phyloP scores from a whole-genome alignment of 2,888 invertebrate species.

The Rhagophthalmus giganteus region DNA sequence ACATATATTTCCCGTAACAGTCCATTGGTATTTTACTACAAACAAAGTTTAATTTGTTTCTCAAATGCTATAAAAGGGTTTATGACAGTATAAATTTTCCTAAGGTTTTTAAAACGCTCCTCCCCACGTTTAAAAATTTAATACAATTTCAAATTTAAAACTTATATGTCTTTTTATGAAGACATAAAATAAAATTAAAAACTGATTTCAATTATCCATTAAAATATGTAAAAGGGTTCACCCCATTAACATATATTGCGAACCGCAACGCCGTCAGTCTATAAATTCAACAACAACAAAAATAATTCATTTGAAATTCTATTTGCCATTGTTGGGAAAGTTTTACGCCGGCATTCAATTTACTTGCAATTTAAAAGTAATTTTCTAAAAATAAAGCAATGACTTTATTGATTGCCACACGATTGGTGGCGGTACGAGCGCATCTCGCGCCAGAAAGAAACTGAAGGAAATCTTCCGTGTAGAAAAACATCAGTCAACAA shows the following conservation, averaged over 20 bases:
- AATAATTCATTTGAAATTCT: conserved; percentile 16
- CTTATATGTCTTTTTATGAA: too few species aligned
- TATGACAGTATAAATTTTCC: not conserved
- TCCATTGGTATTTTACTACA: too few species aligned
- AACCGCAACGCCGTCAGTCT: not conserved
- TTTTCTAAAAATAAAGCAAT: conserved; percentile 45
- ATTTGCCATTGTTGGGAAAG: conserved; percentile 37
- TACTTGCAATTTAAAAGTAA: conserved; percentile 46
- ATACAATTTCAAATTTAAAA: too few species aligned
- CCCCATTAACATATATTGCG: too few species aligned
- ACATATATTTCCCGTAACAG: not conserved
- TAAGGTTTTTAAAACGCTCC: not conserved
- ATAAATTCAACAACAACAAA: not conserved
- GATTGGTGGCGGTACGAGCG: conserved; percentile 30
- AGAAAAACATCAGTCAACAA: conserved; percentile 43
- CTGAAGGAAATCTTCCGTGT: conserved; percentile 38
- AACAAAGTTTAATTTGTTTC: not conserved
- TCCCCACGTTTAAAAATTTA: too few species aligned
- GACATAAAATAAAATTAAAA: too few species aligned
- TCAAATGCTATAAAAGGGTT: not conserved
- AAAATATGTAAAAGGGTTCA: not conserved
- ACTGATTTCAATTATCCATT: not conserved
- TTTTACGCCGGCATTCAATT: conserved; percentile 46
- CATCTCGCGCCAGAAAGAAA: conserved; percentile 27
- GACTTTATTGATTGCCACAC: conserved; percentile 37